phyloP scores from a whole-genome alignment of 2,113 vertebrate genomes.

The Vicugna pacos region DNA sequence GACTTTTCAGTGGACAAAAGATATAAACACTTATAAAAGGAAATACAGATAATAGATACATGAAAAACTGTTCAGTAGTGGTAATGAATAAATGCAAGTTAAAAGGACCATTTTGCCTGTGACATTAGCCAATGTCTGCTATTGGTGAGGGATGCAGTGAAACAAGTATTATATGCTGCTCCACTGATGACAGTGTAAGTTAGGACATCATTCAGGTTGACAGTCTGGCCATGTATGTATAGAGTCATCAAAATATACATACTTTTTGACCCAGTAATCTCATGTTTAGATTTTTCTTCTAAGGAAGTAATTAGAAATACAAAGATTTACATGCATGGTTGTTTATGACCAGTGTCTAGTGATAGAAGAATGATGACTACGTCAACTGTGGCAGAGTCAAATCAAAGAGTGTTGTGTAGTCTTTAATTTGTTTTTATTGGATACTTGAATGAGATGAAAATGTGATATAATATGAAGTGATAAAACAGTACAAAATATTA shows the following conservation, averaged over 20 bases:
- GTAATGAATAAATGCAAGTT: conserved; percentile 24
- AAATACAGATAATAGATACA: background rate
- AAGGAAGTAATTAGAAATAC: background rate
- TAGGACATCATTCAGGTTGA: background rate
- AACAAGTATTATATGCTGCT: background rate
- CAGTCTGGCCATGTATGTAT: background rate
- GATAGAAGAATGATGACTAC: background rate
- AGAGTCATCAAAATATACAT: background rate
- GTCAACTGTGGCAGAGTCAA: conserved; percentile 12
- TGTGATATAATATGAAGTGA: background rate
- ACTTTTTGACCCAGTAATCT: background rate
- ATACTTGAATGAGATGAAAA: background rate
- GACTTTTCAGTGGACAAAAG: background rate
- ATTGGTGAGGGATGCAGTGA: background rate
- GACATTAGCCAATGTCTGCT: background rate
- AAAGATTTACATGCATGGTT: background rate
- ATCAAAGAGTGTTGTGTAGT: background rate
- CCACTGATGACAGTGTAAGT: background rate
- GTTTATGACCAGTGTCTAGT: conserved; percentile 1
- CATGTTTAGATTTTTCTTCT: conserved; percentile 8
- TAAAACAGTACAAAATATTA: background rate
- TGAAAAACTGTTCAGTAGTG: background rate
- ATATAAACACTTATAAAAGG: background rate
- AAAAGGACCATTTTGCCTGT: conserved; percentile 16
- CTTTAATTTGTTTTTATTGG: background rate